Evolutionary conservation across 2,797 vertebrate genomes (phyloP).

Genomic region (Lutjanus argentimaculatus): DNA sequence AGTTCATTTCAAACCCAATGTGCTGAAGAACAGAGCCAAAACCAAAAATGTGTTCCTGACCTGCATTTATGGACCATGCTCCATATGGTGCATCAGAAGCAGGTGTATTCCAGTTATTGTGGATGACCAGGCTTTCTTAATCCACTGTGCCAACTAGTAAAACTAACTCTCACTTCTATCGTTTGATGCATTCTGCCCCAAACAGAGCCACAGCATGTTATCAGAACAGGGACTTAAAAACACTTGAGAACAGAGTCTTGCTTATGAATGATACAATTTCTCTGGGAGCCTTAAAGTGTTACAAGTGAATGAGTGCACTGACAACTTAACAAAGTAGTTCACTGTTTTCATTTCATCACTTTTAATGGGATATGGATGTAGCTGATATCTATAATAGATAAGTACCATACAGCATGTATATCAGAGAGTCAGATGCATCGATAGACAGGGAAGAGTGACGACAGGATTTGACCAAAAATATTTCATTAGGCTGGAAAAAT

Average conservation of each 20-base stretch:
- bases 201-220: not conserved
- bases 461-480: constrained; percentile 46
- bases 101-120: not conserved
- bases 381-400: constrained; percentile 39
- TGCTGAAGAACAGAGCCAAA: not conserved
- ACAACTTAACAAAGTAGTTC: constrained; percentile 23
- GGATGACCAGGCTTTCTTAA: not conserved
- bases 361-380: constrained; percentile 51
- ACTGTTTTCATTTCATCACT: constrained; percentile 27
- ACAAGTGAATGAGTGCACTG: constrained; percentile 10
- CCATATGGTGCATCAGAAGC: not conserved
- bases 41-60: not conserved
- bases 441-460: constrained; percentile 29
- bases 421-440: constrained; percentile 32
- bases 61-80: not conserved
- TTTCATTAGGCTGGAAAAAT: constrained; percentile 58
- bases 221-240: constrained; percentile 11
- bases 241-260: not conserved
- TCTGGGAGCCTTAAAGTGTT: constrained; percentile 4
- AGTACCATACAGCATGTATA: constrained; percentile 12
- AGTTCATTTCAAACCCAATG: not conserved
- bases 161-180: not conserved
- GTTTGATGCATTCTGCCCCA: not conserved
- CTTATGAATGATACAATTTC: constrained; percentile 41
- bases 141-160: not conserved